Percentiles rank a stretch among this genome's conserved stretches.
Conservation (phyloP, 2,113 vertebrate species). For the Paradoxurus hermaphroditus region DNA sequence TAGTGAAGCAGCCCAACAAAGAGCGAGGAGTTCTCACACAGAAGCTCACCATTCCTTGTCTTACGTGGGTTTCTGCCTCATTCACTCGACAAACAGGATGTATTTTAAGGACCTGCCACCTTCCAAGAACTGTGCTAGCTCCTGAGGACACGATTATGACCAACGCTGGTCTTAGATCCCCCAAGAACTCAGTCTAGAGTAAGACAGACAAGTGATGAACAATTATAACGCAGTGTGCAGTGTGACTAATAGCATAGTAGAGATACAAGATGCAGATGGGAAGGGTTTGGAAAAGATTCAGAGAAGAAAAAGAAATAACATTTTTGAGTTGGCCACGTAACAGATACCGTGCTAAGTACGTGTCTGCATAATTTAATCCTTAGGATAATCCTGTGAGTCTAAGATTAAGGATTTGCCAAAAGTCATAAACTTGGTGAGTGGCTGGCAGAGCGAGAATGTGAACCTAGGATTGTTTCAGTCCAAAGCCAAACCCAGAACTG, state of each 20-base stretch:
- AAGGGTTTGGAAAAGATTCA: not conserved
- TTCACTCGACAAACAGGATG: not conserved
- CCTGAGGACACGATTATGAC: not conserved
- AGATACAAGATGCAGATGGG: not conserved
- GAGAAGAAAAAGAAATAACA: not conserved
- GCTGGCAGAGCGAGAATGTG: not conserved
- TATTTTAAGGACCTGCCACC: not conserved
- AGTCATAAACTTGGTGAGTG: not conserved
- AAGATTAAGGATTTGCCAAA: not conserved
- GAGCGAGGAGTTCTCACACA: not conserved
- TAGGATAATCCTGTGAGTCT: not conserved
- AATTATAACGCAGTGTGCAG: not conserved
- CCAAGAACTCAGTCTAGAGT: not conserved
- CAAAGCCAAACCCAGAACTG: not conserved
- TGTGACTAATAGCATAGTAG: not conserved
- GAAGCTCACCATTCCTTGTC: not conserved
- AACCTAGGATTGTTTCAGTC: not conserved
- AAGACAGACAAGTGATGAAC: not conserved
- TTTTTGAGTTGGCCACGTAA: not conserved
- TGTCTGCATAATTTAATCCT: not conserved
- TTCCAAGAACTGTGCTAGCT: not conserved
- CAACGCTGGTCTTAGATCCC: not conserved
- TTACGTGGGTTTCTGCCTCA: not conserved
- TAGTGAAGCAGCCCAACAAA: not conserved
- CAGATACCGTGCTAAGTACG: not conserved